Percentiles rank a stretch among this genome's conserved stretches.
phyloP scores from a whole-genome alignment of 2,113 vertebrate genomes.

The Phalacrocorax carbo region DNA sequence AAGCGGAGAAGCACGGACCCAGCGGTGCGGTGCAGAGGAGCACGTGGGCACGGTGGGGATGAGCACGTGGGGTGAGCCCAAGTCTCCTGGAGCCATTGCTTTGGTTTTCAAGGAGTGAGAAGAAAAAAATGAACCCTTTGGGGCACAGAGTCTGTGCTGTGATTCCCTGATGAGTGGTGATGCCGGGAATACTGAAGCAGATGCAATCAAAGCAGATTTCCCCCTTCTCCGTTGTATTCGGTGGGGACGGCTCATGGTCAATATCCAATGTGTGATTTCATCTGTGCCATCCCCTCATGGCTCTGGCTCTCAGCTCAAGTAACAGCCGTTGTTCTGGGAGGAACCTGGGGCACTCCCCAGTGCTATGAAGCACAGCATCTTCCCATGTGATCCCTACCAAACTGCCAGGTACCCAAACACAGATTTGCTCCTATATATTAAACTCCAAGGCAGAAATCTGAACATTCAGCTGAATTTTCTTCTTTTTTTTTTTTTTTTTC shows the following conservation, averaged over 20 bases:
- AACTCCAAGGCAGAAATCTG: not conserved
- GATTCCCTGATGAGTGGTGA: not conserved
- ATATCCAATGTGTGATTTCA: not conserved
- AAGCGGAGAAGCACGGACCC: fast-evolving
- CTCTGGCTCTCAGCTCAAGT: not conserved
- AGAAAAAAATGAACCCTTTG: not conserved
- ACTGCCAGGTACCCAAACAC: not conserved
- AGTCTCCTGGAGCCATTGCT: not conserved
- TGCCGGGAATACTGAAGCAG: not conserved
- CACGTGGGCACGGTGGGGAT: not conserved
- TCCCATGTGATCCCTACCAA: not conserved
- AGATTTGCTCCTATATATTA: not conserved
- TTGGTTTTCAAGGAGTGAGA: not conserved
- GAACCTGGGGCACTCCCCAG: not conserved
- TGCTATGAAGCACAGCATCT: not conserved
- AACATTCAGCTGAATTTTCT: not conserved
- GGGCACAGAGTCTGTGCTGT: not conserved
- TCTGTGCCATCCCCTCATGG: not conserved
- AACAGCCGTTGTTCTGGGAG: not conserved
- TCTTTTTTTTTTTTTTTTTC: not conserved
- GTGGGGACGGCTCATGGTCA: not conserved
- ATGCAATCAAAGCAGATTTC: not conserved
- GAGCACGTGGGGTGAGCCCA: not conserved
- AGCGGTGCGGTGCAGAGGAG: fast-evolving
- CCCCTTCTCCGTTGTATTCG: fast-evolving